Evolutionary conservation across 2,797 vertebrate genomes (phyloP).

Genomic region (Tinamus major): DNA sequence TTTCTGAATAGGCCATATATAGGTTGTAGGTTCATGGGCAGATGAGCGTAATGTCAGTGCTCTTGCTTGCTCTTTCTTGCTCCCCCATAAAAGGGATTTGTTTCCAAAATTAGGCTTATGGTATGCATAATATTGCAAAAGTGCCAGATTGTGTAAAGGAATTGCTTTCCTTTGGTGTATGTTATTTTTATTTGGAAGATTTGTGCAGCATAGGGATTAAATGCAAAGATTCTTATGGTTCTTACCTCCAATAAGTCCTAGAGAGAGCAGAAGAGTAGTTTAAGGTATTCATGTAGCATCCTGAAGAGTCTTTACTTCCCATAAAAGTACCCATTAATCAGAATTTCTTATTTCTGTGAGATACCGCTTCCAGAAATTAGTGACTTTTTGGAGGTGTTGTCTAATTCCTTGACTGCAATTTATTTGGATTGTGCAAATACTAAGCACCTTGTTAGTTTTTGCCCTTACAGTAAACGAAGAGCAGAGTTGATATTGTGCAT

Average conservation of each 20-base stretch:
- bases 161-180: background rate
- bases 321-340: background rate
- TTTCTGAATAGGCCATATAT: background rate
- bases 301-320: background rate
- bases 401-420: background rate
- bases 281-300: background rate
- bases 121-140: background rate
- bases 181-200: rapidly evolving
- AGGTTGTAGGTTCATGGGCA: rapidly evolving
- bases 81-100: rapidly evolving
- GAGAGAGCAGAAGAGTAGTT: background rate
- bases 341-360: background rate
- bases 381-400: background rate
- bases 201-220: background rate
- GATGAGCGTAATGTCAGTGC: rapidly evolving
- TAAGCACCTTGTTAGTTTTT: background rate
- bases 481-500: background rate
- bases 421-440: background rate
- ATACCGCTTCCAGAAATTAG: background rate
- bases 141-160: background rate
- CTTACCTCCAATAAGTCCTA: background rate
- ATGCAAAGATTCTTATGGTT: background rate
- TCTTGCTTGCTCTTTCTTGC: rapidly evolving
- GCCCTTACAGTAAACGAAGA: background rate
- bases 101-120: background rate